Percentiles rank a stretch among this genome's conserved stretches.
Conservation (phyloP, 2,888 invertebrate species). For the Silvanus unidentatus region DNA sequence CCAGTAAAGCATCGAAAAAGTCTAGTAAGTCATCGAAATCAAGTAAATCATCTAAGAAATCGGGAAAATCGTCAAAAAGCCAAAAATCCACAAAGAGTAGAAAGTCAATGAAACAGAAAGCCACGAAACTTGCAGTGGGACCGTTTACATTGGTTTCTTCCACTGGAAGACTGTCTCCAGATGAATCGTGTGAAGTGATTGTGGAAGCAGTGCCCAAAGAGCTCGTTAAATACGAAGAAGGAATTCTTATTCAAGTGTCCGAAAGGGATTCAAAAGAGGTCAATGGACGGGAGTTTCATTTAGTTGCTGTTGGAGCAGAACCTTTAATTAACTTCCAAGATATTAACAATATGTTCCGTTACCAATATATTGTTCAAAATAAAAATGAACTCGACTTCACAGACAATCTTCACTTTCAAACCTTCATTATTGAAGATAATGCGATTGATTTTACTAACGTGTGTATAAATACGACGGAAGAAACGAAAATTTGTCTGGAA, state of each 20-base stretch:
- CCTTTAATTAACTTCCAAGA: conserved; percentile 55
- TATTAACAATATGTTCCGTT: conserved; percentile 53
- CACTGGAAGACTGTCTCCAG: conserved; percentile 38
- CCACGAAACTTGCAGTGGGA: conserved; percentile 34
- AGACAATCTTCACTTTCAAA: conserved; percentile 39
- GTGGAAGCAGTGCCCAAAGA: conserved; percentile 39
- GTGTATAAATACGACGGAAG: conserved; percentile 36
- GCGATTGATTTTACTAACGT: conserved; percentile 41
- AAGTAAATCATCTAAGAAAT: conserved; percentile 23
- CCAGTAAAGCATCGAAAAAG: conserved; percentile 6
- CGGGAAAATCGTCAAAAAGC: conserved; percentile 6
- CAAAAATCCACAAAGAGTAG: conserved; percentile 6
- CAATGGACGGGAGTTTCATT: conserved; percentile 47
- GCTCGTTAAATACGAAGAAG: conserved; percentile 38
- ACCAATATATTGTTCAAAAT: conserved; percentile 53
- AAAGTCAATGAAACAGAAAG: conserved; percentile 20
- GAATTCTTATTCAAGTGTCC: conserved; percentile 38
- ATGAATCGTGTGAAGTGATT: conserved; percentile 34
- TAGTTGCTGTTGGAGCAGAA: conserved; percentile 53
- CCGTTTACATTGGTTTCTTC: conserved; percentile 40
- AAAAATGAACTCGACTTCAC: conserved; percentile 50
- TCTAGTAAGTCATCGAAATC: conserved; percentile 9
- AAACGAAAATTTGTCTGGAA: conserved; percentile 38
- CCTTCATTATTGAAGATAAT: conserved; percentile 39
- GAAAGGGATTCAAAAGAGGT: conserved; percentile 48